Conservation (phyloP, 2,888 invertebrate genomes). For the Taenaris catops region DNA sequence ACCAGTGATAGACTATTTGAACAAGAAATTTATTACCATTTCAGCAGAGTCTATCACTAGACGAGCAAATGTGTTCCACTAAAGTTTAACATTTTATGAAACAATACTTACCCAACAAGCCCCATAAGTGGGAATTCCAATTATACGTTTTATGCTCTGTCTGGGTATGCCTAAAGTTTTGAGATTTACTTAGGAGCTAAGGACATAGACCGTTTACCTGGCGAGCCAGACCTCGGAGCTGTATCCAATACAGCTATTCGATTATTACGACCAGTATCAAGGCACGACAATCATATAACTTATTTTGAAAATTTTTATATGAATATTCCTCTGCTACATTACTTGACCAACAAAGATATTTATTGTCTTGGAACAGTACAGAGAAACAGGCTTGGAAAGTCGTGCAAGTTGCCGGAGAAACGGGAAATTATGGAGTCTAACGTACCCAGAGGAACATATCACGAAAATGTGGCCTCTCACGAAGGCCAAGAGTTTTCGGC, state of each 20-base stretch:
- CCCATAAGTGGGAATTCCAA: slow-evolving; percentile 28
- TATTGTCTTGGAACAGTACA: slow-evolving; percentile 37
- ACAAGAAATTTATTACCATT: slow-evolving; percentile 23
- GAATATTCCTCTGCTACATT: slow-evolving; percentile 33
- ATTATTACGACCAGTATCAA: too few species aligned
- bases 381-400: slow-evolving; percentile 34
- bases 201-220: too few species aligned
- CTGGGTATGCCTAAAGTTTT: slow-evolving; percentile 30
- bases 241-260: slow-evolving; percentile 15
- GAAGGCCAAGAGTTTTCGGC: slow-evolving; percentile 32
- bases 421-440: slow-evolving; percentile 32
- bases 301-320: too few species aligned
- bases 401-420: slow-evolving; percentile 34
- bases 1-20: slow-evolving; percentile 31
- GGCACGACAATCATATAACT: too few species aligned
- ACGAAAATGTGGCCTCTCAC: too few species aligned
- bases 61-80: slow-evolving; percentile 25
- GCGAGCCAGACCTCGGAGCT: too few species aligned
- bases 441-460: too few species aligned
- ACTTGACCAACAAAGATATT: slow-evolving; percentile 34
- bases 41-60: slow-evolving; percentile 18
- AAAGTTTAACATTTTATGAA: slow-evolving; percentile 27
- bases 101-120: slow-evolving; percentile 26
- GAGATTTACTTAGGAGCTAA: slow-evolving; percentile 25
- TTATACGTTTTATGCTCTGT: slow-evolving; percentile 27